Evolutionary conservation across 2,113 vertebrate genomes (phyloP).

Genomic region (Melanostigma gelatinosum): DNA sequence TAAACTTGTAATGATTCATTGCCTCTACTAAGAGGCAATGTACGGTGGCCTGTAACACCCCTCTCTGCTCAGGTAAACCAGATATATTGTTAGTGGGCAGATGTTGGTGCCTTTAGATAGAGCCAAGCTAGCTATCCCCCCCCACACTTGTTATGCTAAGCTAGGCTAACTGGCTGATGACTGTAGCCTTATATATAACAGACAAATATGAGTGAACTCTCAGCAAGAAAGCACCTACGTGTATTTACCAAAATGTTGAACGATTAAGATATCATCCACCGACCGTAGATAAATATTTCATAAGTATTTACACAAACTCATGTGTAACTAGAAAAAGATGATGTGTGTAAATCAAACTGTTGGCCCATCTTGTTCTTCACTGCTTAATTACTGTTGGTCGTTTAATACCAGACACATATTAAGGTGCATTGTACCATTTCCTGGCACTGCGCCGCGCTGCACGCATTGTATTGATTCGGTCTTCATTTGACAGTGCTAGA

Average conservation of each 20-base stretch:
- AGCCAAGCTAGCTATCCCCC: background rate
- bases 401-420: constrained; percentile 11
- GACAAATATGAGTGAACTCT: background rate
- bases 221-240: too few species aligned
- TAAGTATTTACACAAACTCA: background rate
- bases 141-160: background rate
- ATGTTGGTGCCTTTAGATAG: background rate
- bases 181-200: background rate
- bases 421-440: constrained; percentile 24
- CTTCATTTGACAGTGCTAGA: constrained; percentile 29
- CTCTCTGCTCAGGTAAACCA: background rate
- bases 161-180: background rate
- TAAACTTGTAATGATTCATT: background rate
- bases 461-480: constrained; percentile 45
- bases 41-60: background rate
- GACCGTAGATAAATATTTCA: background rate
- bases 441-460: background rate
- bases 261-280: background rate
- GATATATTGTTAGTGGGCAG: background rate
- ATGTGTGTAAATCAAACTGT: background rate
- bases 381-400: background rate
- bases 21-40: background rate
- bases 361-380: background rate
- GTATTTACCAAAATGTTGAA: too few species aligned
- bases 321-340: background rate